Conservation (phyloP, 2,888 invertebrate genomes). For the Lomographa bimaculata region DNA sequence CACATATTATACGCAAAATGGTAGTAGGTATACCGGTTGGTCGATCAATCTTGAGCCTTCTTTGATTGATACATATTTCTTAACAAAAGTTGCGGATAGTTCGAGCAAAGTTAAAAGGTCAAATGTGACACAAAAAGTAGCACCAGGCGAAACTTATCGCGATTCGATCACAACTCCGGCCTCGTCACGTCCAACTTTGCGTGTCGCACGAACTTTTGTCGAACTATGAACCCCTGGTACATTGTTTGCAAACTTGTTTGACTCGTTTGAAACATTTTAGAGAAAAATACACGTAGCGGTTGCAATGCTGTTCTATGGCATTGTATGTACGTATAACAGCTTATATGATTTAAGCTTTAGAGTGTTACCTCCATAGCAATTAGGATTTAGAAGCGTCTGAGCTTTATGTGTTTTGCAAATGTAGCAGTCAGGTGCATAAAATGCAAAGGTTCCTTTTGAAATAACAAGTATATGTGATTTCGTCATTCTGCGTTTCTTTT, state of each 20-base stretch:
- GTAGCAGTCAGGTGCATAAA: no score
- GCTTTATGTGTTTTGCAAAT: neutral
- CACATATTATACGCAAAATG: no score
- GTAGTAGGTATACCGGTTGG: no score
- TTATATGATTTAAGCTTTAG: no score
- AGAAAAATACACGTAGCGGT: slow-evolving; percentile 23
- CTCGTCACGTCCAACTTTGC: slow-evolving; percentile 28
- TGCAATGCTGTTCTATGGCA: no score
- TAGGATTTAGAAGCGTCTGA: neutral
- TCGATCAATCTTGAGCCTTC: no score
- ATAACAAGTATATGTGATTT: no score
- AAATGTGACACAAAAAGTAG: slow-evolving; percentile 13
- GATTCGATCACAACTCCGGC: slow-evolving; percentile 27
- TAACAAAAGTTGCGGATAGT: slow-evolving; percentile 1
- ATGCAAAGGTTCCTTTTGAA: no score
- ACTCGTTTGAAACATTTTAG: slow-evolving; percentile 7
- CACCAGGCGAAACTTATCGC: slow-evolving; percentile 15
- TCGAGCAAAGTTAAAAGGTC: slow-evolving; percentile 11
- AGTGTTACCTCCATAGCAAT: neutral
- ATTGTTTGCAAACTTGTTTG: slow-evolving; percentile 30
- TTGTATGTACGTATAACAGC: no score
- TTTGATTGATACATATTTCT: no score
- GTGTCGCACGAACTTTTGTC: slow-evolving; percentile 23
- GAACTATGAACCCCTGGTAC: slow-evolving; percentile 29
- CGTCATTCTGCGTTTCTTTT: no score